Conservation (phyloP, 2,888 invertebrate species). For the Uropetala carovei region DNA sequence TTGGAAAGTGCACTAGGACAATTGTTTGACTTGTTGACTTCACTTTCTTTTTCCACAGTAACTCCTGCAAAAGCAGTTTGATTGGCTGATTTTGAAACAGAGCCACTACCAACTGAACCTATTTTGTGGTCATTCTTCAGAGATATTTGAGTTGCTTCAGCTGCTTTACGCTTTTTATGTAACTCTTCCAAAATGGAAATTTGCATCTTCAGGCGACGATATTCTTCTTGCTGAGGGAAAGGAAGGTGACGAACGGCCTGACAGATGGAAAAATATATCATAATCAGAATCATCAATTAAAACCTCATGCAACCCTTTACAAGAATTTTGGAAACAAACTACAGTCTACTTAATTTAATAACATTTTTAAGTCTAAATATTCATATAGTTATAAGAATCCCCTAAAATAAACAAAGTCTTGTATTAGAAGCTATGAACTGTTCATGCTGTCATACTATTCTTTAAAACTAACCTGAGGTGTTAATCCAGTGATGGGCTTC, state of each 20-base stretch:
- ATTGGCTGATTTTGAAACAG: background rate
- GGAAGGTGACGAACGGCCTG: slow-evolving; percentile 75
- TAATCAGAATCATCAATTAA: background rate
- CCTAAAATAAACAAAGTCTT: background rate
- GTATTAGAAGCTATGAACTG: no score
- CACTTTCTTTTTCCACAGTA: background rate
- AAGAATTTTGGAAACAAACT: background rate
- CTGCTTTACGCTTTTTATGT: slow-evolving; percentile 36
- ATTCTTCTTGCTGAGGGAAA: slow-evolving; percentile 74
- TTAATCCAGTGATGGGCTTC: slow-evolving; percentile 10
- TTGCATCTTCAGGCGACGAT: slow-evolving; percentile 74
- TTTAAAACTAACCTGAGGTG: slow-evolving; percentile 48
- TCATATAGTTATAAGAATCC: background rate
- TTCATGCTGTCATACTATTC: background rate
- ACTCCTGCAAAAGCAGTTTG: background rate
- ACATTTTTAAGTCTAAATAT: background rate
- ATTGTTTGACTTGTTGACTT: background rate
- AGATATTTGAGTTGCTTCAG: background rate
- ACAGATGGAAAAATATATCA: background rate
- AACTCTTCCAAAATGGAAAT: slow-evolving; percentile 72
- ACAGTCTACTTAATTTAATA: background rate
- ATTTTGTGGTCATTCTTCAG: background rate
- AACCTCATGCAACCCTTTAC: no score
- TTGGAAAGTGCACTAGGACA: background rate
- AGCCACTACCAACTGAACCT: background rate